Evolutionary conservation across 2,113 vertebrate species (phyloP).

Genomic region (Anser cygnoides): DNA sequence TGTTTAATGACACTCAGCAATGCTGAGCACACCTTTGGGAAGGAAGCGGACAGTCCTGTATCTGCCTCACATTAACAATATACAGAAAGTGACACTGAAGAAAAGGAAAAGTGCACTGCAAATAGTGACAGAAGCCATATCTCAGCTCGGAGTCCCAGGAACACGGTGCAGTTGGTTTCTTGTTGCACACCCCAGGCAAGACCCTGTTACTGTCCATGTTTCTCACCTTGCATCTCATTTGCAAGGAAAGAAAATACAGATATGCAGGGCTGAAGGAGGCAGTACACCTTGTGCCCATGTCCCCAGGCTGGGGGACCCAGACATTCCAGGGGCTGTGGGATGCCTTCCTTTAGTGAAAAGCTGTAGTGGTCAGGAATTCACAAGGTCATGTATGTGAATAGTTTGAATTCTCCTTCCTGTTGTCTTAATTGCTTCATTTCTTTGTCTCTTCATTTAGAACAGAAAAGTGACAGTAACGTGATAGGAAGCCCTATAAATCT

Average conservation of each 20-base stretch:
- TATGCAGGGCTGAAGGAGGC: not conserved
- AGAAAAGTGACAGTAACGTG: not conserved
- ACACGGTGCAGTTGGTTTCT: not conserved
- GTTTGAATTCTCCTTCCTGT: not conserved
- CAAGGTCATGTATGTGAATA: not conserved
- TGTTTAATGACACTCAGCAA: not conserved
- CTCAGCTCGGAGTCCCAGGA: not conserved
- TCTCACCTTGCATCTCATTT: not conserved
- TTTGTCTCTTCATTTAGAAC: not conserved
- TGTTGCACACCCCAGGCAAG: not conserved
- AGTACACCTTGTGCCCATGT: not conserved
- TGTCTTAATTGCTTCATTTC: not conserved
- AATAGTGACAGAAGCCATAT: not conserved
- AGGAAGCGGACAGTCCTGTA: not conserved
- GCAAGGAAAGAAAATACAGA: not conserved
- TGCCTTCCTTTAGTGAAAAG: not conserved
- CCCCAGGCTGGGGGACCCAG: not conserved
- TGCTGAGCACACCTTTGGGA: not conserved
- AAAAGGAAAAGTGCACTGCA: not conserved
- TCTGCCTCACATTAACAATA: not conserved
- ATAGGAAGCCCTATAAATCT: not conserved
- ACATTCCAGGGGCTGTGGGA: not conserved
- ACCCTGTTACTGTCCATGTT: not conserved
- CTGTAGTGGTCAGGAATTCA: not conserved
- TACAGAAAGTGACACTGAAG: not conserved